Conservation (phyloP, 2,113 vertebrate genomes). For the Martes martes region DNA sequence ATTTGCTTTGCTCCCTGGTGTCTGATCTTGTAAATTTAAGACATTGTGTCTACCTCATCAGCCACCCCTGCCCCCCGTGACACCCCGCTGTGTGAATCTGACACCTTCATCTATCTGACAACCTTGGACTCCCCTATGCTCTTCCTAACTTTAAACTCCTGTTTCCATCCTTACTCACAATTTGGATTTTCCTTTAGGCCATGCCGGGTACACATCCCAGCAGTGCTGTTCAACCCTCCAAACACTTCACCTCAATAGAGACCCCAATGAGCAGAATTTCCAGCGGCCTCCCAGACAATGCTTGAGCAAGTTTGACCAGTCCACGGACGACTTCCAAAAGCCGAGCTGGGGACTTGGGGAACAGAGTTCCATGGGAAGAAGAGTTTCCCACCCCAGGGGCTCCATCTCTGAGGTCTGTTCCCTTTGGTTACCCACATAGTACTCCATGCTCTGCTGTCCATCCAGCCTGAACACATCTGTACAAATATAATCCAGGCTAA, state of each 20-base stretch:
- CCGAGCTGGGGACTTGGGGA: background rate
- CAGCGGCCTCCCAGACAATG: background rate
- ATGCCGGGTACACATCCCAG: too few species aligned
- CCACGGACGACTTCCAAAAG: background rate
- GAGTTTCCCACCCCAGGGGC: background rate
- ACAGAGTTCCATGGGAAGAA: background rate
- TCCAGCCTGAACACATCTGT: background rate
- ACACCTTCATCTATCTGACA: background rate
- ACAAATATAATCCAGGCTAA: background rate
- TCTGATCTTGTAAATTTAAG: background rate
- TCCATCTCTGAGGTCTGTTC: background rate
- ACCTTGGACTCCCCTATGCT: background rate
- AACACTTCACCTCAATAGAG: too few species aligned
- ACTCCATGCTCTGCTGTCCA: background rate
- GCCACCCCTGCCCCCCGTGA: fast-evolving
- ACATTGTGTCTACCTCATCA: background rate
- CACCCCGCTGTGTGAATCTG: background rate
- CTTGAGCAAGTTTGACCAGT: background rate
- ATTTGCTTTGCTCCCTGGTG: background rate
- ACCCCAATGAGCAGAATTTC: background rate
- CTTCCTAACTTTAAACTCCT: background rate
- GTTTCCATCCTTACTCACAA: background rate
- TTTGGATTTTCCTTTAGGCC: background rate
- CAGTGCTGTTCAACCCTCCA: fast-evolving
- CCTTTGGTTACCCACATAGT: background rate